Percentiles rank a stretch among this genome's conserved stretches.
Conservation (phyloP, 2,888 invertebrate genomes). For the Magallana nippona region DNA sequence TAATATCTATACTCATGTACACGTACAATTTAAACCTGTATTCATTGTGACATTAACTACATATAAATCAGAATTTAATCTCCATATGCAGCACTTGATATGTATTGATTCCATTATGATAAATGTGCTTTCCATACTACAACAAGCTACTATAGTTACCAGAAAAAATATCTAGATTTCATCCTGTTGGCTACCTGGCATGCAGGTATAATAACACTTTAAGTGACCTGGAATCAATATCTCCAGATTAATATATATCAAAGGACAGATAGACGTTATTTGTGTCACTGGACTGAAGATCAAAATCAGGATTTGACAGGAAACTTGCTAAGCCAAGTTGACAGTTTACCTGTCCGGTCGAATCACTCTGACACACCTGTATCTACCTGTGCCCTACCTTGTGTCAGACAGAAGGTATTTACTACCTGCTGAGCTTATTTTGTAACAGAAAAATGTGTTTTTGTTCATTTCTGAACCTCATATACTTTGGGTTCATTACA, state of each 20-base stretch:
- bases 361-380: conserved; percentile 5
- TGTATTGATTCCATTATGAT: no score
- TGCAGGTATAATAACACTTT: no score
- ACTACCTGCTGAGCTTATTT: background rate
- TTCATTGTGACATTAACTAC: no score
- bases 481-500: no score
- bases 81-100: no score
- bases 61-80: no score
- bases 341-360: background rate
- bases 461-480: no score
- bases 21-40: no score
- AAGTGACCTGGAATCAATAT: background rate
- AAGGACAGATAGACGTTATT: background rate
- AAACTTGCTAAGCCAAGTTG: background rate
- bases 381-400: background rate
- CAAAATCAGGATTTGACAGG: background rate
- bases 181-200: no score
- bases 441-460: background rate
- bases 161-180: background rate
- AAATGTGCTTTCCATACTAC: no score
- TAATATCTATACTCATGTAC: no score
- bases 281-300: background rate
- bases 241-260: background rate
- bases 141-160: background rate
- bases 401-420: background rate